Percentiles rank a stretch among this genome's conserved stretches.
These are phyloP conservation scores for Platygyra sinensis DNA, from an alignment of 64 coral and sea anemone species.

Conservation along the genomic window DNA sequence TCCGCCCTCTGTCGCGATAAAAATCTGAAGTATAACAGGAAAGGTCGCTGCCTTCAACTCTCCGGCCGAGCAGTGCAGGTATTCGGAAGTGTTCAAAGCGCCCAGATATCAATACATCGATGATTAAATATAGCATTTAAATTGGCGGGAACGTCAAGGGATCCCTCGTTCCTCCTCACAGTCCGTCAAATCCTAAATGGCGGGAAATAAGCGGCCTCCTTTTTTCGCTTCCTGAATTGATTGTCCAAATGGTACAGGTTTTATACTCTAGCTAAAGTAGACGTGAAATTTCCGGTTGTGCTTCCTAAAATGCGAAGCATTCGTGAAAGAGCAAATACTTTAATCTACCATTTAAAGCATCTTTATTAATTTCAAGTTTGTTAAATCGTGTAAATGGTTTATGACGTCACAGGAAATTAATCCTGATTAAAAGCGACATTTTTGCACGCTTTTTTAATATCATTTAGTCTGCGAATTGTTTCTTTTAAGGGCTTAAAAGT, in stretches of 20 bases:
- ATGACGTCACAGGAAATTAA: conserved; percentile 7
- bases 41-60: background rate
- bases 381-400: background rate
- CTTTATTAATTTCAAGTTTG: background rate
- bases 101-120: background rate
- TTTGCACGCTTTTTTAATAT: background rate
- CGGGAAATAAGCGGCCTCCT: background rate
- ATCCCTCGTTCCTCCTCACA: background rate
- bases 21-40: background rate
- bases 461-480: background rate
- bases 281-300: conserved; percentile 24
- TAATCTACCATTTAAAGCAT: background rate
- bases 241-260: background rate
- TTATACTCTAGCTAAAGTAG: conserved; percentile 12
- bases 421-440: background rate
- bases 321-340: background rate
- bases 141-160: background rate
- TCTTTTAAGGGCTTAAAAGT: background rate
- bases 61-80: background rate
- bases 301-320: conserved; percentile 10
- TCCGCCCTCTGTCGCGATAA: background rate
- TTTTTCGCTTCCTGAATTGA: background rate
- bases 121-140: conserved; percentile 1
- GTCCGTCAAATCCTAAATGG: background rate
- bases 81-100: background rate